These are phyloP conservation scores for Lamprologus callipterus DNA, from an alignment of 2,113 vertebrate species.

Conservation along the genomic window DNA sequence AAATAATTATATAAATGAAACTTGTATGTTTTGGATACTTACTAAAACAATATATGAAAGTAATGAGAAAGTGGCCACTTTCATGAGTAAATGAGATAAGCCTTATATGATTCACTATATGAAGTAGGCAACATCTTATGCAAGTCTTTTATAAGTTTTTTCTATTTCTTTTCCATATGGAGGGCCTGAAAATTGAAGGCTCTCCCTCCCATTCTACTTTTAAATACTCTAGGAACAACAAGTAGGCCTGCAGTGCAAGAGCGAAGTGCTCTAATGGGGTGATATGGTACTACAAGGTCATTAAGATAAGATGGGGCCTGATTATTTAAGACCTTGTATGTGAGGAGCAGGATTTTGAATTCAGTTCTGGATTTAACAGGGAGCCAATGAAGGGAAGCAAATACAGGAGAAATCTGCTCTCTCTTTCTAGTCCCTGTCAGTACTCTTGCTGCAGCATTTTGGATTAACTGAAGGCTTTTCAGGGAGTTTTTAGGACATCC, in stretches of 20 bases:
- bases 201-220: neutral
- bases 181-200: neutral
- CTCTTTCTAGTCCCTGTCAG: neutral
- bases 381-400: accelerated
- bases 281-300: accelerated
- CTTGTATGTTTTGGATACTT: neutral
- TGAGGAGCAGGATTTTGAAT: neutral
- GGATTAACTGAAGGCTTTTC: accelerated
- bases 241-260: accelerated
- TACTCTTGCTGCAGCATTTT: accelerated
- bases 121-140: neutral
- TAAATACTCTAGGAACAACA: neutral
- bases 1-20: neutral
- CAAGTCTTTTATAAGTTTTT: neutral
- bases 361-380: neutral
- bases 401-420: accelerated
- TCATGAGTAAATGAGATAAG: too few species aligned
- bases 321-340: neutral
- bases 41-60: neutral
- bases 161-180: neutral
- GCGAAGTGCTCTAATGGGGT: accelerated
- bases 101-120: neutral
- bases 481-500: accelerated
- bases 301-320: neutral
- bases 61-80: neutral